Evolutionary conservation across 2,888 invertebrate genomes (phyloP), one percentile per base, ranked within the genome.

Genomic region (Congeria kusceri): DNA sequence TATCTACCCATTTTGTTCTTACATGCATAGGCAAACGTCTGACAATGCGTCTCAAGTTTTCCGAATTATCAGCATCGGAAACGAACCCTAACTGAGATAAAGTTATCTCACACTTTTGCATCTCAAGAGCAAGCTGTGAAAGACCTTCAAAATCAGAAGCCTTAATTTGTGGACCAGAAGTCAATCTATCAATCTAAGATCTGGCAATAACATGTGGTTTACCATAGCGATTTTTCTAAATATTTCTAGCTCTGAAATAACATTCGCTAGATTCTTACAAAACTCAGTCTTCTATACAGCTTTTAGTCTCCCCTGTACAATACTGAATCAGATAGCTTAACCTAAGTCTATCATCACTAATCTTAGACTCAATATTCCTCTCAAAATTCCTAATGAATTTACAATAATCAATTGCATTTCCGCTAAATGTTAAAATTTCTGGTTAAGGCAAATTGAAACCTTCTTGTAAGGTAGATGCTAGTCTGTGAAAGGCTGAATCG

Each of bases 1-100:
- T 47, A 29, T 75, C 68, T 32, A 75, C 75, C 64, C 75, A 75
- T 75, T 69, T 75, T 18, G 32, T n/a, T 67, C 74, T 62, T 15
- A 74, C 11, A 68, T 74, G 56, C 23, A 61, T 74, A n/a, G 67
- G 67, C 28, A 74, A 56, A 9, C 74, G 67, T 74, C 59, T 74
- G 13, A 74, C 67, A 62, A 68, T 74, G n/a, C 56, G n/a, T 46
- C 74, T 61, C 56, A 74, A 61, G 49, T 66, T 74, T 44, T 44
- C 49, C 58, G 59, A 39, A 59, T 66, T 29, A 66, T 47, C 13
- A 73, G 39, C 27, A 20, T 58, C 58, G 5, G 58, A 58, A 58
- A 58, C 58, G 27, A 58, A 58, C 9, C 58, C 58, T 58, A 58
- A 23, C 27, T 58, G 58, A 18, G 58, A 58, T 18, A 58, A 58